phyloP scores from a whole-genome alignment of 2,113 vertebrate genomes.

The Ia io region DNA sequence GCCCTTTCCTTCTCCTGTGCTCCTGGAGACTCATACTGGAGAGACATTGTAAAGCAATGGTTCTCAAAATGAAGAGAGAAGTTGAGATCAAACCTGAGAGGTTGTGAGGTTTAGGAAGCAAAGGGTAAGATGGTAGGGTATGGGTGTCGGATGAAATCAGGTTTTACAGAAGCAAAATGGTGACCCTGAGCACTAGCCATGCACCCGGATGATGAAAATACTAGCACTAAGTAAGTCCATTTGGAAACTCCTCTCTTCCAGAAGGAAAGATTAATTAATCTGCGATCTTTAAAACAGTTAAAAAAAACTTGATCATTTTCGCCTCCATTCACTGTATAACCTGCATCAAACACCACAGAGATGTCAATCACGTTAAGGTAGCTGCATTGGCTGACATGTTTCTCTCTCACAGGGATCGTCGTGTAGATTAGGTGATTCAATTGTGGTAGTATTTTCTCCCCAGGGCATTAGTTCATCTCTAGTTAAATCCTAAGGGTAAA shows the following conservation, averaged over 20 bases:
- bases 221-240: neutral
- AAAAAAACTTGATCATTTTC: neutral
- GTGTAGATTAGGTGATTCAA: neutral
- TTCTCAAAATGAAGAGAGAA: neutral
- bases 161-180: neutral
- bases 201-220: neutral
- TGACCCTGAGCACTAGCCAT: neutral
- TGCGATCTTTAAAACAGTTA: neutral
- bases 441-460: neutral
- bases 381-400: fast-evolving
- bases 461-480: neutral
- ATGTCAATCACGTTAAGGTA: neutral
- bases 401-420: neutral
- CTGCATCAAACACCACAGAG: neutral
- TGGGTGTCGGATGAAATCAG: neutral
- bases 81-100: neutral
- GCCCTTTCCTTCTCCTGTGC: neutral
- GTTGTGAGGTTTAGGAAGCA: neutral
- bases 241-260: neutral
- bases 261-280: neutral
- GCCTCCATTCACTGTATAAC: neutral
- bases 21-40: neutral
- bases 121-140: neutral
- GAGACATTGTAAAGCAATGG: neutral
- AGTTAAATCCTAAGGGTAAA: neutral